Evolutionary conservation across 2,888 invertebrate genomes (phyloP).

Genomic region (Caenorhabditis afra): DNA sequence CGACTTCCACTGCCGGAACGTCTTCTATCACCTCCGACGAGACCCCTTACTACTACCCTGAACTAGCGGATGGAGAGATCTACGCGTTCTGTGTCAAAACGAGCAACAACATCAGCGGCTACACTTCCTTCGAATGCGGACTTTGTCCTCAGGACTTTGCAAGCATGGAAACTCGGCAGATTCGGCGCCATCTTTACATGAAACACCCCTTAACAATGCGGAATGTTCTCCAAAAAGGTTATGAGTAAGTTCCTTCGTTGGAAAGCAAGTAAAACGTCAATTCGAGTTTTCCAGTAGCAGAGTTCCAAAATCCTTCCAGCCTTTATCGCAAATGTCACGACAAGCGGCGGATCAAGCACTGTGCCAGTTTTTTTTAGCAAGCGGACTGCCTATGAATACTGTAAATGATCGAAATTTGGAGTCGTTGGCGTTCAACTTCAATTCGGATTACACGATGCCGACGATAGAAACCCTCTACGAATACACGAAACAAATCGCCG

Average conservation of each 20-base stretch:
- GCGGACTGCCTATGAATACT: constrained; percentile 15
- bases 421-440: constrained; percentile 33
- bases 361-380: constrained; percentile 12
- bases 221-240: too few species aligned
- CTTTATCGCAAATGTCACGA: background rate
- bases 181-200: constrained; percentile 9
- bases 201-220: background rate
- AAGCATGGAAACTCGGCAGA: constrained; percentile 1
- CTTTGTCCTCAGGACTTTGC: constrained; percentile 22
- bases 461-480: constrained; percentile 4
- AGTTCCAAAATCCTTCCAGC: constrained; percentile 9
- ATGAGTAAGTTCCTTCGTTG: too few species aligned
- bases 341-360: constrained; percentile 9
- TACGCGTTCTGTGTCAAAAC: constrained; percentile 34
- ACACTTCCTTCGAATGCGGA: constrained; percentile 18
- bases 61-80: constrained; percentile 21
- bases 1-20: constrained; percentile 3
- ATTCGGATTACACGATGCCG: constrained; percentile 24
- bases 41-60: constrained; percentile 9
- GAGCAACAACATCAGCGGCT: constrained; percentile 23
- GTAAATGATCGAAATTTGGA: constrained; percentile 29
- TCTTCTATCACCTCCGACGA: background rate
- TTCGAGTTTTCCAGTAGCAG: constrained; percentile 7
- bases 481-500: background rate
- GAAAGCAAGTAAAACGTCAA: background rate